These are phyloP conservation scores for Vannuccia rotundouncinata DNA, from an alignment of 2,888 invertebrate species.

Conservation along the genomic window DNA sequence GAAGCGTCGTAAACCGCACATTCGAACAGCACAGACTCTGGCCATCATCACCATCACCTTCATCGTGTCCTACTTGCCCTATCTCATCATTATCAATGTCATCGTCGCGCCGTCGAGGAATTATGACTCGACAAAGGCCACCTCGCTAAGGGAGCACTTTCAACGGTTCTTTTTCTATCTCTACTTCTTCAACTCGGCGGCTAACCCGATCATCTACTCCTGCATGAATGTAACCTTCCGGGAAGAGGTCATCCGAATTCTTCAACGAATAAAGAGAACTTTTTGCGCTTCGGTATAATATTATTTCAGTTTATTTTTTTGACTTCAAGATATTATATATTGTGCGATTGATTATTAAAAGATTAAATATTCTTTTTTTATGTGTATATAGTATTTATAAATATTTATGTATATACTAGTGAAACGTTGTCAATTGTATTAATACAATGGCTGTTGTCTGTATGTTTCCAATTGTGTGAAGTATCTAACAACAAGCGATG, in stretches of 20 bases:
- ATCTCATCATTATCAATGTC: slow-evolving; percentile 43
- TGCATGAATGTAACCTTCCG: slow-evolving; percentile 43
- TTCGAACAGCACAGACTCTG: slow-evolving; percentile 46
- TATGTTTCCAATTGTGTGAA: no score
- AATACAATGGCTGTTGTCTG: no score
- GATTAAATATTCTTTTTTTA: no score
- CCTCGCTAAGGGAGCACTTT: slow-evolving; percentile 25
- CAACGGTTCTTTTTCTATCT: slow-evolving; percentile 43
- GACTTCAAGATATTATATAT: no score
- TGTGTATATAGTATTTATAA: no score
- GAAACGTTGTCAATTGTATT: no score
- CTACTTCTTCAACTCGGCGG: slow-evolving; percentile 47
- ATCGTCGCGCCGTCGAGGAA: slow-evolving; percentile 35
- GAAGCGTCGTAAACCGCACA: slow-evolving; percentile 35
- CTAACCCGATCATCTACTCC: slow-evolving; percentile 48
- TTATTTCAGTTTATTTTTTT: no score
- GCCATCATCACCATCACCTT: slow-evolving; percentile 46
- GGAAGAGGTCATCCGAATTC: background rate
- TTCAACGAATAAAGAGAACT: background rate
- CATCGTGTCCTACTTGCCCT: slow-evolving; percentile 46
- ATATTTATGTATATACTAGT: no score
- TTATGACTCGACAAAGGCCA: background rate
- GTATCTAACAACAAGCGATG: no score
- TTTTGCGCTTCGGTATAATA: no score
- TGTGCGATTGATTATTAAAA: no score